Base-by-base conservation (phyloP, 64 coral and sea anemone genomes). In the Montipora foliosa region DNA sequence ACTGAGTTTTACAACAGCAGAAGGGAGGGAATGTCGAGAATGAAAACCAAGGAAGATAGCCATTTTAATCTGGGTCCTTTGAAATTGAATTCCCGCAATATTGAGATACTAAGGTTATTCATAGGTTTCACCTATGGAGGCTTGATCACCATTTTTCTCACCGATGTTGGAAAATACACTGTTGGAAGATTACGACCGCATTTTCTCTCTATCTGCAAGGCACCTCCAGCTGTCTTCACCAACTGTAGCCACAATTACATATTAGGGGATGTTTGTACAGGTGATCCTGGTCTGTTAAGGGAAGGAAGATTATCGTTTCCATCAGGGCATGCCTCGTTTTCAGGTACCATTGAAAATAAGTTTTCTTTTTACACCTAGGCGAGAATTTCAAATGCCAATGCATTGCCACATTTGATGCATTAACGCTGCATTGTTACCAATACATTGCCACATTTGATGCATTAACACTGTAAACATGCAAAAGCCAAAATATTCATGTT, bases 291-390 rank as follows among this genome's bases (percentile, higher is more conserved):
- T 24, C 52, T 99, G 12, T 78, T 99, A 25, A 96, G 89, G 93
- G 94, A 99, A 74, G 97, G 94, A 78, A 81, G 97, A 10, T 85
- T 99, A 15, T 99, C 97, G 2, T 99, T 99, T 60, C 97, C 97
- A 45, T 99, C 97, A 2, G 97, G 94, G 0, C 97, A 99, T 52
- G 78, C 97, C 37, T 99, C 97, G 19, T 91, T 94, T 80, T 84
- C 94, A 44, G 97, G 97, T 99, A 94, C 70, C 82, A 68, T 3
- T 49, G 1, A 71, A 37, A 59, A 90, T 3, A 68, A 2, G 37
- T 37, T 37, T 37, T 37, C 37, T 37, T 2, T 37, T 2, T 37
- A 37, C 37, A 37, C 2, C 1, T 37, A 37, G 37, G 37, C 37
- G 2, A 37, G 37, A 37, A 37, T 37, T 37, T 37, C 37, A 37